A percentile compares a stretch with the other conserved stretches of the same genome.
phyloP scores from a whole-genome alignment of 2,113 vertebrate species.

The Orthonyx spaldingii region DNA sequence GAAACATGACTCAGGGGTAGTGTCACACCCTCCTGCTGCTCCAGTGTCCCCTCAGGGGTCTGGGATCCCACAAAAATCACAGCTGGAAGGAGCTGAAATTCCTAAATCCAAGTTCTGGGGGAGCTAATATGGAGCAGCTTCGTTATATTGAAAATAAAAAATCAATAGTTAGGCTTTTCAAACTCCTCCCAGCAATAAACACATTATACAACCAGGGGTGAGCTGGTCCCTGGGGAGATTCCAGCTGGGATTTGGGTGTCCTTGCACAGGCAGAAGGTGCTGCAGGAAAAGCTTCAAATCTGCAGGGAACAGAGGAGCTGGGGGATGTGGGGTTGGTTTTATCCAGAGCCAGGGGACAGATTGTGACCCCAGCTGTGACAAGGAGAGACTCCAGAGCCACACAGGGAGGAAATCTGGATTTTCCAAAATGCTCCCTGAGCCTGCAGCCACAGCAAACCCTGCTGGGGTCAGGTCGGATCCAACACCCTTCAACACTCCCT shows the following conservation, averaged over 20 bases:
- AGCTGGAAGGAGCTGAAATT: background rate
- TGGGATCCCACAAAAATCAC: background rate
- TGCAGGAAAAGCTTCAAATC: background rate
- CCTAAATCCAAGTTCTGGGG: background rate
- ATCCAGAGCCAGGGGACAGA: background rate
- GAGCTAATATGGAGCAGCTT: background rate
- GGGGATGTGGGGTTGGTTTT: background rate
- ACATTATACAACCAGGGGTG: background rate
- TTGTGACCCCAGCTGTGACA: rapidly evolving
- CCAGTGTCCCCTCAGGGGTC: background rate
- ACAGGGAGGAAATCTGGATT: background rate
- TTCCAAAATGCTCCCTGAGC: rapidly evolving
- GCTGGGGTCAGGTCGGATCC: rapidly evolving
- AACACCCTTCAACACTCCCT: too few relatives aligned
- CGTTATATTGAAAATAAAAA: too few relatives aligned
- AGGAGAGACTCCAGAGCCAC: rapidly evolving
- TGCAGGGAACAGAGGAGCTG: background rate
- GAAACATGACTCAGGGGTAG: background rate
- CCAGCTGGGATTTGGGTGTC: background rate
- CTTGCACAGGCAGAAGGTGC: background rate
- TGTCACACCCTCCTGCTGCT: background rate
- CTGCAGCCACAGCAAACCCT: background rate
- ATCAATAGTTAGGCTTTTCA: rapidly evolving
- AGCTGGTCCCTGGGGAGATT: background rate
- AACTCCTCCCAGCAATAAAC: background rate